Evolutionary conservation across 2,797 vertebrate genomes (phyloP).

Genomic region (Cryptoblepharus egeriae): DNA sequence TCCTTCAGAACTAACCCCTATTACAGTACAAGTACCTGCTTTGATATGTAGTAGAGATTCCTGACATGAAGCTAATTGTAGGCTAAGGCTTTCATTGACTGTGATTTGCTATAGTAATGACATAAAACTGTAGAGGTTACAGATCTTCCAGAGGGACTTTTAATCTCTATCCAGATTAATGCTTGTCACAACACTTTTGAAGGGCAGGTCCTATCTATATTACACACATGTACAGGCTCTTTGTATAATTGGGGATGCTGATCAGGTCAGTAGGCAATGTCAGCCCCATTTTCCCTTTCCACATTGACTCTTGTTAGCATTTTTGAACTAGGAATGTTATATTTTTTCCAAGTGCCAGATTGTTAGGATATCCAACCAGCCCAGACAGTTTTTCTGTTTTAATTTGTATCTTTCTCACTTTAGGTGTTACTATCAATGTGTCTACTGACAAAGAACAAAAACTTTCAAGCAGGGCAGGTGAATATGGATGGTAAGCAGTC

Average conservation of each 20-base stretch:
- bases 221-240: background rate
- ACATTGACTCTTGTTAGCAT: background rate
- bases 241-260: background rate
- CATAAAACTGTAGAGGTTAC: background rate
- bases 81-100: background rate
- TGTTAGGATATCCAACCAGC: background rate
- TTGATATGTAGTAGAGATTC: background rate
- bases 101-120: background rate
- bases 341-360: background rate
- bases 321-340: background rate
- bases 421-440: constrained; percentile 70
- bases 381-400: background rate
- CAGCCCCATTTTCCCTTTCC: background rate
- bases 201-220: background rate
- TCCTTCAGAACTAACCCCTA: too few species aligned
- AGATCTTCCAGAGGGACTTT: background rate
- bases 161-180: background rate
- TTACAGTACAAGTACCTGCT: too few species aligned
- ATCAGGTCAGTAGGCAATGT: background rate
- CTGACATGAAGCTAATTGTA: background rate
- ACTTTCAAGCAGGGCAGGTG: constrained; percentile 64
- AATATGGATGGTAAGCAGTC: constrained; percentile 70
- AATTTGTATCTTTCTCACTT: background rate
- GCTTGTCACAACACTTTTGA: background rate
- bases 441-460: constrained; percentile 70